A percentile compares a stretch with the other conserved stretches of the same genome.
Evolutionary conservation across 2,888 invertebrate genomes (phyloP).

Genomic region (Xylota segnis): DNA sequence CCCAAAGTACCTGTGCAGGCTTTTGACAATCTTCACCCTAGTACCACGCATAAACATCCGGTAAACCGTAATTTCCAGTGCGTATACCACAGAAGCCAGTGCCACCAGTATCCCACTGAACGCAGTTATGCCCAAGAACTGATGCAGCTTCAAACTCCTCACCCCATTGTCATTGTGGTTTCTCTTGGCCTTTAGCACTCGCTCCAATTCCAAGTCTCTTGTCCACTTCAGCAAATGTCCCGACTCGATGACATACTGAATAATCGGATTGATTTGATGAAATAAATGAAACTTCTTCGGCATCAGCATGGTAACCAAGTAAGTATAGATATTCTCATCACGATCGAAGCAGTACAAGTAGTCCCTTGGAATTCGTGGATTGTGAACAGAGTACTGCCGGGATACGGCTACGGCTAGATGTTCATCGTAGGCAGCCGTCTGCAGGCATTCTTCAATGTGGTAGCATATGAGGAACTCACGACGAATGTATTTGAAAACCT

Average conservation of each 20-base stretch:
- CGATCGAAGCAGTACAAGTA: conserved; percentile 82
- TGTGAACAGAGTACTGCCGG: conserved; percentile 82
- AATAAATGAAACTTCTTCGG: conserved; percentile 82
- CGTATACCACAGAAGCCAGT: conserved; percentile 77
- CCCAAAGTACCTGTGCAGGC: conserved; percentile 78
- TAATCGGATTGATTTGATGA: conserved; percentile 82
- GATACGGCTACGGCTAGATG: conserved; percentile 82
- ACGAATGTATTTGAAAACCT: conserved; percentile 82
- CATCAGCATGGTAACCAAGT: conserved; percentile 82
- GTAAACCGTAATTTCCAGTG: conserved; percentile 78
- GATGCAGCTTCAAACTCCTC: conserved; percentile 79
- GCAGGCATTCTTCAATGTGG: conserved; percentile 82
- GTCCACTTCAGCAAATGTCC: conserved; percentile 84
- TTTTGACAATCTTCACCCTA: conserved; percentile 77
- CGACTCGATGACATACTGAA: conserved; percentile 82
- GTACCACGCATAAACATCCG: conserved; percentile 77
- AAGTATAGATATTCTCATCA: conserved; percentile 82
- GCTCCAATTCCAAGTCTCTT: conserved; percentile 81
- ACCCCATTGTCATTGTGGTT: conserved; percentile 76
- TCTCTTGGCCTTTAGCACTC: conserved; percentile 78
- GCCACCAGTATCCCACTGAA: conserved; percentile 77
- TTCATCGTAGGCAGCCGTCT: conserved; percentile 78
- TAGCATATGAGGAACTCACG: conserved; percentile 81
- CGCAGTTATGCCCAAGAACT: conserved; percentile 80
- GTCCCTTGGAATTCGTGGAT: conserved; percentile 81